phyloP scores from a whole-genome alignment of 2,113 vertebrate species.

The Corynorhinus townsendii region DNA sequence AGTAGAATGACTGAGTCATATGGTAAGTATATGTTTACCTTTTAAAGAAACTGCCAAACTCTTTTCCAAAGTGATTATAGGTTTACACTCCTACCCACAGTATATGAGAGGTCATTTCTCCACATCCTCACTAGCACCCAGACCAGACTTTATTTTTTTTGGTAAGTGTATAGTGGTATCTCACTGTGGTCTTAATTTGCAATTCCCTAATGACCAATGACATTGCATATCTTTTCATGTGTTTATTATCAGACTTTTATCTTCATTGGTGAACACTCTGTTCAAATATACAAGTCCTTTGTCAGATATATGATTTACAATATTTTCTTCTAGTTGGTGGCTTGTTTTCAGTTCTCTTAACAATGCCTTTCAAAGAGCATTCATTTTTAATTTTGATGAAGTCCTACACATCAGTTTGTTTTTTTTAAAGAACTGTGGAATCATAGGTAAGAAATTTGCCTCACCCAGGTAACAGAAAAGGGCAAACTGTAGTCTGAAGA shows the following conservation, averaged over 20 bases:
- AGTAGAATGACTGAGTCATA: background rate
- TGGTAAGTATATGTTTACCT: background rate
- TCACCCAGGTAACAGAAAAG: background rate
- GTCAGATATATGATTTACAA: background rate
- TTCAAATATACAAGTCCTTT: background rate
- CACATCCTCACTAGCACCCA: background rate
- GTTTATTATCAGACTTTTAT: background rate
- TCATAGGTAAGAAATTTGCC: slow-evolving; percentile 8
- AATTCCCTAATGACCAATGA: slow-evolving; percentile 19
- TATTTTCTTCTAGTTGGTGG: background rate
- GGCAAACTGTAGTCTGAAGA: background rate
- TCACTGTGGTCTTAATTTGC: background rate
- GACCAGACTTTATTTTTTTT: background rate
- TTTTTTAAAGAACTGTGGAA: background rate
- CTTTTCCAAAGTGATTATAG: background rate
- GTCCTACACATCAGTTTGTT: background rate
- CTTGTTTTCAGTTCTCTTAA: slow-evolving; percentile 24
- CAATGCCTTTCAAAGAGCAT: background rate
- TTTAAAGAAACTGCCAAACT: background rate
- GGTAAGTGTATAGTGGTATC: background rate
- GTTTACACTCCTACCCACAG: background rate
- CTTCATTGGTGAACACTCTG: background rate
- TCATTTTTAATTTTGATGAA: slow-evolving; percentile 30
- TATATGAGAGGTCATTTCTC: background rate
- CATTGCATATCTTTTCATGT: background rate